phyloP scores from a whole-genome alignment of 2,888 invertebrate genomes.

The Apodemia duryi region DNA sequence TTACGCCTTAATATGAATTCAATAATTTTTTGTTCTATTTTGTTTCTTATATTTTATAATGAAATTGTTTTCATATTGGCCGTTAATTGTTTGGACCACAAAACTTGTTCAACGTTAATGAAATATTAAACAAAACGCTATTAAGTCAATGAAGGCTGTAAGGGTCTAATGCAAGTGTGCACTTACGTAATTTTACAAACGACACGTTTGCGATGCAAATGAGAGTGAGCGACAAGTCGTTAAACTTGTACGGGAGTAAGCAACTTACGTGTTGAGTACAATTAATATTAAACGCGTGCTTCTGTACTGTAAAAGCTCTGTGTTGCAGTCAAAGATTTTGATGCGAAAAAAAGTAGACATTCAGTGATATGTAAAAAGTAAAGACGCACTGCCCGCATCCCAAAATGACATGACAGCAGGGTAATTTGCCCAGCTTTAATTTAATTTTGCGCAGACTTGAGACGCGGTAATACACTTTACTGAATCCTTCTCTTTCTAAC shows the following conservation, averaged over 20 bases:
- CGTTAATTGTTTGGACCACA: neutral
- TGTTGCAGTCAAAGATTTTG: neutral
- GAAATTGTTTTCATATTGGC: too few relatives aligned
- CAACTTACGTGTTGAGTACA: conserved; percentile 21
- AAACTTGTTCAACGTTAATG: neutral
- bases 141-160: conserved; percentile 5
- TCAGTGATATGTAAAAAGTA: too few relatives aligned
- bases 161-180: conserved; percentile 10
- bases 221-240: conserved; percentile 13
- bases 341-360: neutral
- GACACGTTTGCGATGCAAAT: conserved; percentile 15
- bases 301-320: neutral
- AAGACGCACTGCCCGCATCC: too few relatives aligned
- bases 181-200: conserved; percentile 11
- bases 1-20: too few relatives aligned
- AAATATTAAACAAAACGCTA: conserved; percentile 1
- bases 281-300: conserved; percentile 30
- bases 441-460: too few relatives aligned
- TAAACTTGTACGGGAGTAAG: conserved; percentile 19
- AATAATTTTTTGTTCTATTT: too few relatives aligned
- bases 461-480: too few relatives aligned
- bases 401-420: too few relatives aligned
- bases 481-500: too few relatives aligned
- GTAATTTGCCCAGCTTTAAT: too few relatives aligned
- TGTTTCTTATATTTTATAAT: too few relatives aligned